Evolutionary conservation across 2,797 vertebrate species (phyloP), one percentile per base, ranked within the genome.

Genomic region (Australoheros facetus): DNA sequence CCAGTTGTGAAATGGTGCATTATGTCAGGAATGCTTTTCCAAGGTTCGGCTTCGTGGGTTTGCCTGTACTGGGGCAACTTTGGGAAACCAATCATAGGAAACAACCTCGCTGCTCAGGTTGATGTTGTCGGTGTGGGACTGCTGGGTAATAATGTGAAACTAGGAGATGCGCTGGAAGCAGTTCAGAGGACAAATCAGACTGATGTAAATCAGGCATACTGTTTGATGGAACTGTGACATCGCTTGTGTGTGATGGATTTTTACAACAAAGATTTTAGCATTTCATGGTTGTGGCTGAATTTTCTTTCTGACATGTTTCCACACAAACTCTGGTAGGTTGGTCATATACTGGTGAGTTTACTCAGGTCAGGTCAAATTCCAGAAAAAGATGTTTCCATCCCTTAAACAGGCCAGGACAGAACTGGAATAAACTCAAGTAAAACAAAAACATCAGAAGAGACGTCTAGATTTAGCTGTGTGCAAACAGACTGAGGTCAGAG

Each of bases 401-500:
- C 23, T 48, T 30, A 48, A 30, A 66, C 62, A 48, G 23, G 42
- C 7, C 6, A 28, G 7, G 13, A 5, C 28, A 57, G n/a, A 39
- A 37, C 70, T 37, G 70, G 70, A 71, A 56, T 21, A 7, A 71
- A 39, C 32, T 37, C 53, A 71, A 16, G 2, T 48, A 12, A 11
- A 56, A 80, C 64, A 75, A 32, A 62, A n/a, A 69, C 19, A 64
- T 17, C 66, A 54, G 45, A 45, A 5, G 30, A 45, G 17, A 1
- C 2, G 12, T 74, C 26, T 71, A 55, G 26, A 81, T 76, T 78
- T 79, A 81, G 71, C 71, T 8, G 30, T 2, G 30, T 39, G 51
- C 45, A 39, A 37, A 74, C 82, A 66, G 54, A 9, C 28, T 0
- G 73, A 75, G 77, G 79, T 77, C 84, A 74, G 26, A 85, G 84